Base-by-base conservation (phyloP, 2,113 vertebrate genomes). In the Globicephala melas region DNA sequence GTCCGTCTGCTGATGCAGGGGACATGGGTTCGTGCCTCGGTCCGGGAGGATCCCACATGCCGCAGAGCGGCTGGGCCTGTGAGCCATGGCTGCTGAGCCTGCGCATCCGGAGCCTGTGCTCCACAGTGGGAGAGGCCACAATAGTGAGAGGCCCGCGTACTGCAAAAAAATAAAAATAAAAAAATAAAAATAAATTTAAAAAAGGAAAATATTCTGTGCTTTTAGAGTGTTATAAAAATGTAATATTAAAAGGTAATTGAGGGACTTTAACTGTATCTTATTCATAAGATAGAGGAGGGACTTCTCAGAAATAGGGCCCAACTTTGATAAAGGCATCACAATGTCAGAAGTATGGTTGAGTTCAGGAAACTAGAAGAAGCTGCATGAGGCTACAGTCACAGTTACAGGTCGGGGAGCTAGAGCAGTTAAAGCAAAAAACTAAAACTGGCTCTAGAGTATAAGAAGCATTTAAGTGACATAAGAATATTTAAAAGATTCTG, bases 401-500 rank as follows among this genome's bases (percentile, higher is more conserved):
- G n/a, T 5, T 38, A 11, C 26, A 55, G 68, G 28, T 6, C 1
- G 1, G 0, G 44, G 9, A 44, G 21, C n/a, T 44, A 8, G 1
- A 88, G 8, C 12, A 58, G 4, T 77, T 33, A 31, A 74, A 65
- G 77, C 44, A 79, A 71, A 80, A 63, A 26, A 31, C 28, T 36
- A 58, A 83, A 65, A 23, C 14, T 47, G 5, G n/a, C 53, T 44
- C 5, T 50, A 41, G 6, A 18, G 20, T 6, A 26, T 65, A 93
- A 50, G 20, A 71, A 89, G 8, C 12, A 25, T 47, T 73, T 63
- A 67, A 25, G 33, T 31, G 4, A 28, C 20, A 26, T 36, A 62
- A 47, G 25, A 41, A 21, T 36, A 62, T 47, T 47, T 13, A 53
- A 89, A 89, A 68, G 4, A 8, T 58, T 73, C 11, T 36, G 28